These are phyloP conservation scores for Neoseiulus cucumeris DNA, from an alignment of 1,140 invertebrate genomes.

Conservation along the genomic window DNA sequence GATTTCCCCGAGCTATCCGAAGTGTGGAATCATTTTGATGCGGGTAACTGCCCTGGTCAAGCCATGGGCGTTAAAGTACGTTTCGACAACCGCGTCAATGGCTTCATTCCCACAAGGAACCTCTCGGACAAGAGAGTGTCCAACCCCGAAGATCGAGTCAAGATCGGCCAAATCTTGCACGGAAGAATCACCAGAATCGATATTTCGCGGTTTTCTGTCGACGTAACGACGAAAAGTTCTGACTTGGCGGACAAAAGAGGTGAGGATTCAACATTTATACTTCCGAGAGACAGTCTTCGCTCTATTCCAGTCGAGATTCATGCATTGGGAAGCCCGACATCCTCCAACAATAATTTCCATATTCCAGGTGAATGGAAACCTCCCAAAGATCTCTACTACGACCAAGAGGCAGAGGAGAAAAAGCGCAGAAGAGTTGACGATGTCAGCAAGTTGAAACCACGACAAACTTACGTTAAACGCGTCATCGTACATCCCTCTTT, in stretches of 20 bases:
- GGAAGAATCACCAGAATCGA: slow-evolving; percentile 89
- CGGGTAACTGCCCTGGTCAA: slow-evolving; percentile 79
- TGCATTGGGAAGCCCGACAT: too few species aligned
- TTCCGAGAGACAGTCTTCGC: slow-evolving; percentile 2
- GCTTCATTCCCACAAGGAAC: slow-evolving; percentile 87
- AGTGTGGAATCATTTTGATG: slow-evolving; percentile 96
- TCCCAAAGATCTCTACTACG: slow-evolving; percentile 72
- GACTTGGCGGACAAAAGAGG: slow-evolving; percentile 76
- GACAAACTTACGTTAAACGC: slow-evolving; percentile 68
- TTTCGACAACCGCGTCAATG: slow-evolving; percentile 79
- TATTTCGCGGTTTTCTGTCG: slow-evolving; percentile 76
- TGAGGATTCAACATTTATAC: slow-evolving; percentile 25
- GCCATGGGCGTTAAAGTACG: slow-evolving; percentile 71
- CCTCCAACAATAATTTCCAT: too few species aligned
- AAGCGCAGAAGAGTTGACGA: slow-evolving; percentile 49
- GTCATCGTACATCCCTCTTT: slow-evolving; percentile 95
- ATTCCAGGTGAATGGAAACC: slow-evolving; percentile 34
- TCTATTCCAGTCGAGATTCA: slow-evolving; percentile 11
- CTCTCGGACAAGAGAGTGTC: slow-evolving; percentile 80
- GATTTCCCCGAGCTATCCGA: slow-evolving; percentile 86
- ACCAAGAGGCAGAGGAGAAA: slow-evolving; percentile 59
- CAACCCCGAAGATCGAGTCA: slow-evolving; percentile 76
- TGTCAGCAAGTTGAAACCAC: slow-evolving; percentile 55
- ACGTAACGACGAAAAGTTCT: slow-evolving; percentile 78
- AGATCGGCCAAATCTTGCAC: slow-evolving; percentile 63